phyloP scores from a whole-genome alignment of 2,113 vertebrate genomes.

The Ovibos moschatus region DNA sequence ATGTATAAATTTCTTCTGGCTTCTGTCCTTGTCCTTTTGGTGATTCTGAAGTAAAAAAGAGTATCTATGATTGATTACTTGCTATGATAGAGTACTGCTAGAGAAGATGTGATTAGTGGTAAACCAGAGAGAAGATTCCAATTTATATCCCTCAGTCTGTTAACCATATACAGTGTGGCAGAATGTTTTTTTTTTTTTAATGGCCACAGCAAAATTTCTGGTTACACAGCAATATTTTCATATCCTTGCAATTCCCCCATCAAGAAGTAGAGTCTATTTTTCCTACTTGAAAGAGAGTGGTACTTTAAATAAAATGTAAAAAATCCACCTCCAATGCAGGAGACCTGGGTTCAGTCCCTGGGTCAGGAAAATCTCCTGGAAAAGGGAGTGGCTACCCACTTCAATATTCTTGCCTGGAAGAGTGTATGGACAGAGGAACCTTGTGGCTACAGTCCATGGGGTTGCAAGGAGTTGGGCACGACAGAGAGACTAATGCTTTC shows the following conservation, averaged over 20 bases:
- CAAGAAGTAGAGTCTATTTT: not conserved
- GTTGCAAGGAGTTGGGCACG: not conserved
- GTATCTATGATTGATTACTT: constrained; percentile 36
- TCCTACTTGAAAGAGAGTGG: not conserved
- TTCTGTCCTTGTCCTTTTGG: constrained; percentile 1
- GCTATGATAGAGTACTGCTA: not conserved
- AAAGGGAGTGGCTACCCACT: not conserved
- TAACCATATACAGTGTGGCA: not conserved
- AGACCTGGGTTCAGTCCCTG: not conserved
- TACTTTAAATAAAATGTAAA: not conserved
- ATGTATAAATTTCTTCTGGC: constrained; percentile 13
- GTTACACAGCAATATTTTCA: not conserved
- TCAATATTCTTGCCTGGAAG: not conserved
- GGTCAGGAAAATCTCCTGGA: not conserved
- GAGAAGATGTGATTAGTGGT: constrained; percentile 47
- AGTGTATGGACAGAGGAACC: not conserved
- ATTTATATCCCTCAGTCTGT: not conserved
- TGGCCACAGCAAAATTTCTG: not conserved
- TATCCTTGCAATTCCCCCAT: not conserved
- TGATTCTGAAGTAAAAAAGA: constrained; percentile 30
- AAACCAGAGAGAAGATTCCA: constrained; percentile 21
- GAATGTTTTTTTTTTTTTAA: not conserved
- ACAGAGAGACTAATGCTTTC: not conserved
- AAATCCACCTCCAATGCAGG: not conserved
- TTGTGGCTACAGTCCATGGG: not conserved